Evolutionary conservation across 2,888 invertebrate genomes (phyloP).

Genomic region (Sarcophaga subvicina): DNA sequence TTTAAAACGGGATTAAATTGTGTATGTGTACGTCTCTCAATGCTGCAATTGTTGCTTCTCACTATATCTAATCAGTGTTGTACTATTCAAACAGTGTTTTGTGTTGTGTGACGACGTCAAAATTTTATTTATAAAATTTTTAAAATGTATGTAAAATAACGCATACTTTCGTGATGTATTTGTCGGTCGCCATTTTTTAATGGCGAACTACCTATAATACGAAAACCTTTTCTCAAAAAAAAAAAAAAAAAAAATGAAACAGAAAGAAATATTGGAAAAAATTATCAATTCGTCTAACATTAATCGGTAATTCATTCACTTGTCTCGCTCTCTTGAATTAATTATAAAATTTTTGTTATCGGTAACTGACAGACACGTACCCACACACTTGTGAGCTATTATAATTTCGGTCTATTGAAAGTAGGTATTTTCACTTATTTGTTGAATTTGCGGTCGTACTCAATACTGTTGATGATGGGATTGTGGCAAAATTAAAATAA

Average conservation of each 20-base stretch:
- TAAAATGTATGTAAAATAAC: background rate
- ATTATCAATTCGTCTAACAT: slow-evolving; percentile 27
- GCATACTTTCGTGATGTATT: background rate
- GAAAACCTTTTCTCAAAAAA: background rate
- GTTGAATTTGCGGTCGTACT: slow-evolving; percentile 11
- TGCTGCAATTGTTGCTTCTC: too few relatives aligned
- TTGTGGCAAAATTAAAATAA: background rate
- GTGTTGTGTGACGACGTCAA: slow-evolving; percentile 8
- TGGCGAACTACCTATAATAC: too few relatives aligned
- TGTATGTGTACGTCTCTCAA: background rate
- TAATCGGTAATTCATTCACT: background rate
- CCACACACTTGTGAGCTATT: slow-evolving; percentile 31
- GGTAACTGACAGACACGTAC: background rate
- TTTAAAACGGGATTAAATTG: slow-evolving; percentile 44
- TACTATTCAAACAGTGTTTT: slow-evolving; percentile 6
- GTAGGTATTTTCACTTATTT: slow-evolving; percentile 2
- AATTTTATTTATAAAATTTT: too few relatives aligned
- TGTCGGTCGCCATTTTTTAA: background rate
- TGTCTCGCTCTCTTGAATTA: slow-evolving; percentile 20
- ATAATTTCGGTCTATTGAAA: background rate
- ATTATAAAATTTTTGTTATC: slow-evolving; percentile 26
- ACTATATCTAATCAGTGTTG: too few relatives aligned
- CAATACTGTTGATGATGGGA: slow-evolving; percentile 27
- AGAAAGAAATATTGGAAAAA: background rate
- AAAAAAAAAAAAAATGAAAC: background rate